Evolutionary conservation across 2,797 vertebrate genomes (phyloP), one percentile per base, ranked within the genome.

Genomic region (Aphelocoma californica): DNA sequence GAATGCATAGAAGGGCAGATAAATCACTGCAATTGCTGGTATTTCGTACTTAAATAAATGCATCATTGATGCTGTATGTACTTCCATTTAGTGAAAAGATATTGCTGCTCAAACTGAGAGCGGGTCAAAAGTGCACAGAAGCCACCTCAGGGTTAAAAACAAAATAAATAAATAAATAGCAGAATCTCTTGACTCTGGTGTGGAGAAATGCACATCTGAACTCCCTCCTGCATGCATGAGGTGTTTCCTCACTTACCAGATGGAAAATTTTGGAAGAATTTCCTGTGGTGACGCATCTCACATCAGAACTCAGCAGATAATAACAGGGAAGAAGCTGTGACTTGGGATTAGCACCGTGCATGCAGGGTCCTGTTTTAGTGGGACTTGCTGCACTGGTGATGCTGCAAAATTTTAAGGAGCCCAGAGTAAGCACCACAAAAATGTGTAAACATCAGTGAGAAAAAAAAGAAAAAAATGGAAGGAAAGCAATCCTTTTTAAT

Each of bases 51-150:
- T 70, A 36, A 4, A 73, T n/a, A 79, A 88, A 58, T 45, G 31
- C 7, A 56, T 72, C 32, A 26, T 21, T 32, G 21, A 45, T 40
- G 32, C 51, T 54, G 9, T 28, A 9, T 9, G 29, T 51, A 29
- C 32, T 87, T 51, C n/a, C 18, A 25, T 51, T 54, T 79, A 7
- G 3, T 24, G 1, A 66, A 54, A 28, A 81, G 25, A 36, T 74
- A 57, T 58, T 2, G 0, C 44, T 88, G 51, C 40, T 92, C 36
- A 62, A 72, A 83, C 51, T 56, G 44, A 78, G 42, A 86, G 56
- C 14, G 25, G 92, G 90, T 96, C 95, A 92, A 81, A 95, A 93
- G 92, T 84, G 60, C 77, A 81, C 12, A 67, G 70, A 57, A 93
- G 45, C 32, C 66, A 79, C 40, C 44, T 60, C 3, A 0, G 56